Conservation (phyloP, 2,797 vertebrate species). For the Leptoclinus maculatus region DNA sequence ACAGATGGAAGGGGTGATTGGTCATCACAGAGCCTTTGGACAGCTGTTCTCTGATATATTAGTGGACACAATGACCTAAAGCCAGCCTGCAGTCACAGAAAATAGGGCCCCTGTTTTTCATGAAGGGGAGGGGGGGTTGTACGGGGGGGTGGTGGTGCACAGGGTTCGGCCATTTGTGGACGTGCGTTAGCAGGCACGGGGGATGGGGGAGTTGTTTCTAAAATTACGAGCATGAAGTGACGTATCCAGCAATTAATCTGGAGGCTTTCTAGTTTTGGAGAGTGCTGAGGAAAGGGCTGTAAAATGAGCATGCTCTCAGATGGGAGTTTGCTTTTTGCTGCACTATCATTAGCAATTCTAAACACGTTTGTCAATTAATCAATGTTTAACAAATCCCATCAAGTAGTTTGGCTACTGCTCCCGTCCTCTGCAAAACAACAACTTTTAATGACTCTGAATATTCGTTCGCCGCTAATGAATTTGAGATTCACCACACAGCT, state of each 20-base stretch:
- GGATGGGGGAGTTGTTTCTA: conserved; percentile 81
- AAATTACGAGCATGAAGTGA: conserved; percentile 85
- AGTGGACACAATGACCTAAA: conserved; percentile 87
- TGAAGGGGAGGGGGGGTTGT: conserved; percentile 60
- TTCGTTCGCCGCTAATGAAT: conserved; percentile 12
- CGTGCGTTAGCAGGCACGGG: conserved; percentile 75
- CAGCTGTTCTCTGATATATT: conserved; percentile 98
- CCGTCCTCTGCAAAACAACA: conserved; percentile 54
- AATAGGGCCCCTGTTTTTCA: conserved; percentile 84
- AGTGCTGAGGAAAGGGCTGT: conserved; percentile 54
- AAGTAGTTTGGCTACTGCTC: conserved; percentile 53
- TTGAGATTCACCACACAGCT: neutral
- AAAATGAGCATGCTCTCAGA: conserved; percentile 51
- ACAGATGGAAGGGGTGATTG: conserved; percentile 87
- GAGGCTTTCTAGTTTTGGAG: conserved; percentile 70
- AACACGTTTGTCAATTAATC: conserved; percentile 76
- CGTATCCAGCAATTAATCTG: conserved; percentile 79
- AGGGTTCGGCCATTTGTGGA: conserved; percentile 84
- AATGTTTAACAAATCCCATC: conserved; percentile 70
- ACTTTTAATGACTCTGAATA: conserved; percentile 45
- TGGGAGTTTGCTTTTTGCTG: conserved; percentile 58
- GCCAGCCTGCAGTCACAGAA: conserved; percentile 87
- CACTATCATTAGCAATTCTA: conserved; percentile 72
- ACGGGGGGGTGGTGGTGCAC: conserved; percentile 36
- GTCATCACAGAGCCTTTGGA: conserved; percentile 87